These are phyloP conservation scores for Stenichneumon culpator DNA, from an alignment of 2,888 invertebrate species.

Conservation along the genomic window DNA sequence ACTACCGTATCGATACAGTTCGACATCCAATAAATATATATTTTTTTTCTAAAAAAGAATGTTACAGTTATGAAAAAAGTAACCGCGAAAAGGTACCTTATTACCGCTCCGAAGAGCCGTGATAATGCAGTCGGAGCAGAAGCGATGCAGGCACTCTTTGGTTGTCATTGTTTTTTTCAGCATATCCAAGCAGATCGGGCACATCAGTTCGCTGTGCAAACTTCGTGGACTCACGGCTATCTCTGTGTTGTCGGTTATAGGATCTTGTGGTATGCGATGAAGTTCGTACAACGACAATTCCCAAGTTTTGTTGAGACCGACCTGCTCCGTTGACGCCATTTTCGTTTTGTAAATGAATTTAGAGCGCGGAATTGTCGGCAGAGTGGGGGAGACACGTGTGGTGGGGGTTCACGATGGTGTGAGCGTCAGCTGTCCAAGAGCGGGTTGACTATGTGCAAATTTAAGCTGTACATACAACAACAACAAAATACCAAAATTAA, in stretches of 20 bases:
- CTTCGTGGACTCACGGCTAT: slow-evolving; percentile 97
- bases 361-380: slow-evolving; percentile 14
- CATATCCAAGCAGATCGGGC: slow-evolving; percentile 99
- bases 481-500: not conserved
- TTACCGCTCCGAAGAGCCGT: slow-evolving; percentile 98
- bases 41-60: not conserved
- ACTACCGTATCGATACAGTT: not conserved
- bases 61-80: not conserved
- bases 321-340: slow-evolving; percentile 92
- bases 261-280: slow-evolving; percentile 97
- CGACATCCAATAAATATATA: too few species aligned
- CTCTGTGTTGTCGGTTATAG: slow-evolving; percentile 98
- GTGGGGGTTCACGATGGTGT: not conserved
- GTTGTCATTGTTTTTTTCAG: slow-evolving; percentile 99
- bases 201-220: slow-evolving; percentile 98
- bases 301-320: slow-evolving; percentile 96
- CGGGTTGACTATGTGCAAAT: slow-evolving; percentile 13
- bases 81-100: slow-evolving; percentile 86
- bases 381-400: not conserved
- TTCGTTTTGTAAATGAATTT: slow-evolving; percentile 44
- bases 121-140: slow-evolving; percentile 99
- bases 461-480: too few species aligned
- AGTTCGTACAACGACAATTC: slow-evolving; percentile 98
- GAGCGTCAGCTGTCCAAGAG: slow-evolving; percentile 32
- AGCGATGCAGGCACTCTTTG: slow-evolving; percentile 99